phyloP scores from a whole-genome alignment of 2,113 vertebrate genomes.

The Thryonomys swinderianus region DNA sequence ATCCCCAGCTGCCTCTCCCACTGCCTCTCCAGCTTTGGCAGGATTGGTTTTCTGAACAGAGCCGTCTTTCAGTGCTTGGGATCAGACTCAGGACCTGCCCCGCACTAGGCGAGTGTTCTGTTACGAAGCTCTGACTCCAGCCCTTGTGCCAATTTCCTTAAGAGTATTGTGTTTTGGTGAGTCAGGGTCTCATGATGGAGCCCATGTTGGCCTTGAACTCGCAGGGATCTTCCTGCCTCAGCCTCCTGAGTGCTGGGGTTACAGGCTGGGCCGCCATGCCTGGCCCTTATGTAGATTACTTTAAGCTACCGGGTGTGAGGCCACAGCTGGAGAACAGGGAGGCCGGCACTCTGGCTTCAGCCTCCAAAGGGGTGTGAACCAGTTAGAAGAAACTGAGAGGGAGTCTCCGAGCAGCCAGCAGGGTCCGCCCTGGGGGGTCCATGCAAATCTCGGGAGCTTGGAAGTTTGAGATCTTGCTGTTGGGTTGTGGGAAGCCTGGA shows the following conservation, averaged over 20 bases:
- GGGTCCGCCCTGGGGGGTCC: background rate
- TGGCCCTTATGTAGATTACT: background rate
- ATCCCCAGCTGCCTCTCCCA: background rate
- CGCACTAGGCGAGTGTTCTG: background rate
- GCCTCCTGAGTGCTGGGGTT: background rate
- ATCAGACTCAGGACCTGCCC: background rate
- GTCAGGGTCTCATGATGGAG: background rate
- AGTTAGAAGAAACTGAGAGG: background rate
- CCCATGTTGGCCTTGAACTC: background rate
- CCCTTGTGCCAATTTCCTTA: background rate
- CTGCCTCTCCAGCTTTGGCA: rapidly evolving
- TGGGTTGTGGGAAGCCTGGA: background rate
- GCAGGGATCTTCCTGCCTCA: background rate
- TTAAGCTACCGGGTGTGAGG: background rate
- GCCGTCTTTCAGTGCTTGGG: background rate
- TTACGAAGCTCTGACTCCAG: background rate
- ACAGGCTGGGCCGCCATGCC: background rate
- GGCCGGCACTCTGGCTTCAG: background rate
- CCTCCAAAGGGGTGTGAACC: background rate
- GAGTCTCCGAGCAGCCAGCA: background rate
- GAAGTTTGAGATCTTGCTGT: background rate
- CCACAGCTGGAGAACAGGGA: background rate
- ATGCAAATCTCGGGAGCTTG: background rate
- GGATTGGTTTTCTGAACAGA: background rate
- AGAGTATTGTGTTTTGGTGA: background rate